These are phyloP conservation scores for Eleutherodactylus coqui DNA, from an alignment of 2,797 vertebrate species.

Conservation along the genomic window DNA sequence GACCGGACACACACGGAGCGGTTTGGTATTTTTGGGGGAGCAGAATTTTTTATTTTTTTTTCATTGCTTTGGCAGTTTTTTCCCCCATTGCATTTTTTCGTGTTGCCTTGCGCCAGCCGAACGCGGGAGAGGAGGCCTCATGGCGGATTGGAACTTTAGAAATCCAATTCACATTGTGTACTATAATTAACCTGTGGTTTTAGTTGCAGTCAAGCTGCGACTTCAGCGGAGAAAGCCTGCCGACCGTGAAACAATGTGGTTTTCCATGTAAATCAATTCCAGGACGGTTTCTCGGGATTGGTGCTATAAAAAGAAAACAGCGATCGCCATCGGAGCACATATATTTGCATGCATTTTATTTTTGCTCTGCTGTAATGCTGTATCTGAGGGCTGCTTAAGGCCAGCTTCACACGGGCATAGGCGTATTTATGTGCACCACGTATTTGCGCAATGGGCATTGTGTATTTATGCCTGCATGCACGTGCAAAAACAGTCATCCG, in stretches of 20 bases:
- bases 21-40: no score
- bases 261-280: not conserved
- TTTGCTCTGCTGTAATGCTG: not conserved
- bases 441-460: no score
- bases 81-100: not conserved
- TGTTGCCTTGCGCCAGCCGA: not conserved
- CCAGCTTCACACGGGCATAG: not conserved
- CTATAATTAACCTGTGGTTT: not conserved
- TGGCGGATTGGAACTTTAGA: not conserved
- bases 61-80: not conserved
- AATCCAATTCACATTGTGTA: not conserved
- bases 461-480: no score
- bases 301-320: not conserved
- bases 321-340: not conserved
- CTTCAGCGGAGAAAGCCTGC: not conserved
- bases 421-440: not conserved
- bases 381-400: not conserved
- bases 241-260: slow-evolving; percentile 16
- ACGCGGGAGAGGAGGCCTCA: not conserved
- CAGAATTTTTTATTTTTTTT: not conserved
- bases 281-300: not conserved
- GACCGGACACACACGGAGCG: no score
- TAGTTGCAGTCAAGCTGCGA: not conserved
- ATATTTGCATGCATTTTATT: not conserved
- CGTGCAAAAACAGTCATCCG: no score